Evolutionary conservation across 2,797 vertebrate species (phyloP).

Genomic region (Numenius phaeopus): DNA sequence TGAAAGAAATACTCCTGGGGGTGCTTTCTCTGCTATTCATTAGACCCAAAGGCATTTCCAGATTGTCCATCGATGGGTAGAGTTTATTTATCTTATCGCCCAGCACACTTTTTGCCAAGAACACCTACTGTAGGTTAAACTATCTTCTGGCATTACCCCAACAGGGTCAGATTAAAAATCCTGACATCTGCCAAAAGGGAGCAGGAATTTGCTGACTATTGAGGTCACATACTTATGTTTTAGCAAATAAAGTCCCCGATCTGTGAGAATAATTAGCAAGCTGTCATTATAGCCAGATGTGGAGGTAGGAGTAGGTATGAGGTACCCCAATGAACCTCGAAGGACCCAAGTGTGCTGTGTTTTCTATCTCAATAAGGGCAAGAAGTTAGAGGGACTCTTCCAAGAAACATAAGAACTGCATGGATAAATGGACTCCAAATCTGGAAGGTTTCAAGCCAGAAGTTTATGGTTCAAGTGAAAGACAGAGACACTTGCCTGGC

Average conservation of each 20-base stretch:
- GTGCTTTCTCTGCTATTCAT: not conserved
- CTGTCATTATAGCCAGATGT: constrained; percentile 25
- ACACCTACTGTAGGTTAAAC: not conserved
- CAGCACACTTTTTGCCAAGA: not conserved
- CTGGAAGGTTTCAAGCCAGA: not conserved
- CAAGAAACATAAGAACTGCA: not conserved
- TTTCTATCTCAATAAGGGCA: not conserved
- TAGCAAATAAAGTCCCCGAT: constrained; percentile 6
- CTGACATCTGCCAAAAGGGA: constrained; percentile 15
- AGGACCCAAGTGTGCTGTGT: not conserved
- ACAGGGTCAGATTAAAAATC: not conserved
- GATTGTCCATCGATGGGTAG: not conserved
- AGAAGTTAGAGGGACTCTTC: not conserved
- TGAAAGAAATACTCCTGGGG: not conserved
- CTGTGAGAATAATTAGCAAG: constrained; percentile 38
- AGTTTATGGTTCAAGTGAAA: not conserved
- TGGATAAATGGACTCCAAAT: not conserved
- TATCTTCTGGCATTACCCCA: not conserved
- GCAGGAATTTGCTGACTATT: constrained; percentile 53
- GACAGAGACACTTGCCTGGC: not conserved
- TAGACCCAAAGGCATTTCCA: not conserved
- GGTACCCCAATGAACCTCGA: not conserved
- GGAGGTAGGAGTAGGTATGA: not conserved
- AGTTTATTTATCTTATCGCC: constrained; percentile 17
- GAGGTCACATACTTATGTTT: constrained; percentile 4